Evolutionary conservation across 2,113 vertebrate species (phyloP).

Genomic region (Myotis lucifugus): DNA sequence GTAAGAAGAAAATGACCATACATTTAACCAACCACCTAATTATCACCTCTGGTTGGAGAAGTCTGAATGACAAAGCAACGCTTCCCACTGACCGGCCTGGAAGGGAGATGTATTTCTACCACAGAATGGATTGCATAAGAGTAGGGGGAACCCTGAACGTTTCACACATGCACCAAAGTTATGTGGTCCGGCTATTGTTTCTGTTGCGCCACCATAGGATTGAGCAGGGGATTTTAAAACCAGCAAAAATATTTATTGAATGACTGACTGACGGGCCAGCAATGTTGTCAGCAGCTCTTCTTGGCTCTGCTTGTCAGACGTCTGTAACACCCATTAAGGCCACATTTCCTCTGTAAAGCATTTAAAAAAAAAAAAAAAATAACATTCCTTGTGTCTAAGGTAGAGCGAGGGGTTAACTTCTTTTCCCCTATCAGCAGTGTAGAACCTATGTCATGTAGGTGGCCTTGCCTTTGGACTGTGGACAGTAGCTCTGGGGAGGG

Average conservation of each 20-base stretch:
- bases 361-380: background rate
- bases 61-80: background rate
- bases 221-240: slow-evolving; percentile 25
- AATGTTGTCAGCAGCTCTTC: background rate
- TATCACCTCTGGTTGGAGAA: background rate
- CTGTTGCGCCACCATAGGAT: background rate
- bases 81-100: background rate
- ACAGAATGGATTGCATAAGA: background rate
- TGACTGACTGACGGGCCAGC: background rate
- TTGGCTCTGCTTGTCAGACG: background rate
- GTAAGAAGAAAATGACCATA: background rate
- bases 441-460: background rate
- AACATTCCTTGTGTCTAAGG: background rate
- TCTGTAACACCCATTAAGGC: background rate
- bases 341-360: background rate
- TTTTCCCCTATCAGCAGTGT: background rate
- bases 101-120: background rate
- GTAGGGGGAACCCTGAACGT: background rate
- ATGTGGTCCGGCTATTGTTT: background rate
- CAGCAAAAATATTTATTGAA: slow-evolving; percentile 20
- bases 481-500: background rate
- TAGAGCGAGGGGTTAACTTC: background rate
- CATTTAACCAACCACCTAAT: background rate
- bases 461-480: background rate
- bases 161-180: slow-evolving; percentile 2